Percentiles rank a stretch among this genome's conserved stretches.
Evolutionary conservation across 1,140 invertebrate genomes (phyloP).

Genomic region (Eciton burchellii): DNA sequence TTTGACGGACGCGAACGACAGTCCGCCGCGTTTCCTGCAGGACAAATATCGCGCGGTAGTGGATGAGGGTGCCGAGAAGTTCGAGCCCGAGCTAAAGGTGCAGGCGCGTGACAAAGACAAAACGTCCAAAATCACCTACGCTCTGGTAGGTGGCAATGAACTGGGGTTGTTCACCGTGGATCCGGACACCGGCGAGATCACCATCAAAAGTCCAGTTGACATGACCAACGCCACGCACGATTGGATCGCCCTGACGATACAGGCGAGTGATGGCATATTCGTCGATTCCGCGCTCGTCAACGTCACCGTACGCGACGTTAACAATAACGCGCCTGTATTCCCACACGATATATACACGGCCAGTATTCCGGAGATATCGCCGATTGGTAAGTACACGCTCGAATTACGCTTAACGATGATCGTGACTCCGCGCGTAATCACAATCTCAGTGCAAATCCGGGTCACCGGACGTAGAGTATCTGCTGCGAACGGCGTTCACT

Average conservation of each 20-base stretch:
- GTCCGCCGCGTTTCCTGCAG: slow-evolving; percentile 91
- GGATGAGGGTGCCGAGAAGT: slow-evolving; percentile 93
- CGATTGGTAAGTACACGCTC: slow-evolving; percentile 86
- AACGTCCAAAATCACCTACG: slow-evolving; percentile 92
- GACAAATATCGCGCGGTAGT: slow-evolving; percentile 91
- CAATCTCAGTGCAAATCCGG: slow-evolving; percentile 6
- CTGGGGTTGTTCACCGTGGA: slow-evolving; percentile 90
- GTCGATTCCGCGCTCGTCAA: slow-evolving; percentile 90
- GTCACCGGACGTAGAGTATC: neutral
- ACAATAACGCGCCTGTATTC: slow-evolving; percentile 94
- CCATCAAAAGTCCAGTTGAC: slow-evolving; percentile 88
- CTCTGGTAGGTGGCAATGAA: slow-evolving; percentile 88
- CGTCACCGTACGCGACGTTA: slow-evolving; percentile 93
- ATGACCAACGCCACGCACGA: slow-evolving; percentile 88
- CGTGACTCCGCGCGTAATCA: slow-evolving; percentile 3
- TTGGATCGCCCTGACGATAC: slow-evolving; percentile 84
- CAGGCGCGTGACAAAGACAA: slow-evolving; percentile 93
- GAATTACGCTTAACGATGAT: slow-evolving; percentile 26
- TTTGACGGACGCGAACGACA: slow-evolving; percentile 94
- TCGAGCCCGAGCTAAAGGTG: slow-evolving; percentile 90
- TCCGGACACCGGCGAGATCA: slow-evolving; percentile 89
- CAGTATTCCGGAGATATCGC: slow-evolving; percentile 91
- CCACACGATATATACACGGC: slow-evolving; percentile 90
- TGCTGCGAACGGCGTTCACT: neutral
- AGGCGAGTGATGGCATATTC: slow-evolving; percentile 92